Evolutionary conservation across 2,113 vertebrate species (phyloP).

Genomic region (Ellobius talpinus): DNA sequence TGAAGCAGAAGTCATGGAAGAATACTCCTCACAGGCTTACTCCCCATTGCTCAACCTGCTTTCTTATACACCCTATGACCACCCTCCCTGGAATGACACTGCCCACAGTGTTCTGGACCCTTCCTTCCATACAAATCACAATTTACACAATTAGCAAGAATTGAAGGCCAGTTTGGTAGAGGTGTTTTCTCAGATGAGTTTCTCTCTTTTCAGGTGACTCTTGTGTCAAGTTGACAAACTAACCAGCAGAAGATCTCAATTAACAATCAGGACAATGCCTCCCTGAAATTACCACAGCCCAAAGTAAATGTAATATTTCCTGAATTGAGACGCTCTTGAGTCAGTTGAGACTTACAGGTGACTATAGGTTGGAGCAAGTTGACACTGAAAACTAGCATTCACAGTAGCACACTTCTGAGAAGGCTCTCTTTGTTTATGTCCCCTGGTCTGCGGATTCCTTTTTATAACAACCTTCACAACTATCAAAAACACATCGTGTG

Average conservation of each 20-base stretch:
- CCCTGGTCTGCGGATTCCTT: not conserved
- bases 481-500: not conserved
- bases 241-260: not conserved
- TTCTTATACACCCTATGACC: not conserved
- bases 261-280: not conserved
- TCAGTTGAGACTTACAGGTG: no score
- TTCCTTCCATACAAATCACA: not conserved
- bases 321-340: not conserved
- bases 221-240: not conserved
- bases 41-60: not conserved
- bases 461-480: not conserved
- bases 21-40: not conserved
- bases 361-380: no score
- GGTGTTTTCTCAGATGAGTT: not conserved
- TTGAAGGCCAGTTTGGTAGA: not conserved
- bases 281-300: not conserved
- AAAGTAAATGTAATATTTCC: no score
- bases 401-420: not conserved
- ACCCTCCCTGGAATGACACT: not conserved
- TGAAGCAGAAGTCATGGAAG: not conserved
- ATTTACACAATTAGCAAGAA: not conserved
- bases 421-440: not conserved
- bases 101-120: no score
- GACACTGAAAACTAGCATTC: not conserved
- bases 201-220: not conserved